Evolutionary conservation across 2,888 invertebrate genomes (phyloP), one percentile per base, ranked within the genome.

Genomic region (Scaptomyza polygonia): DNA sequence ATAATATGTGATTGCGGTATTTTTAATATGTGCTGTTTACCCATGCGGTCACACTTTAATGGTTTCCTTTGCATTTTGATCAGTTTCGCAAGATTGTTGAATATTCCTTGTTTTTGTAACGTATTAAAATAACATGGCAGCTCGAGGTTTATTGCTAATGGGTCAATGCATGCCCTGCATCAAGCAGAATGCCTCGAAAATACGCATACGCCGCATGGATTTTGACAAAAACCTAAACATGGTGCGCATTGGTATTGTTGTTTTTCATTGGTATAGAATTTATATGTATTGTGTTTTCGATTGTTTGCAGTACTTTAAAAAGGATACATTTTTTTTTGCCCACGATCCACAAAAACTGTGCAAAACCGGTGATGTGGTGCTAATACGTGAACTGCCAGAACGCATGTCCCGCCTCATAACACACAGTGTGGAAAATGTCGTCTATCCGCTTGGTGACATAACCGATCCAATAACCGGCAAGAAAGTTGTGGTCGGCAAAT

Each of bases 391-490:
- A 75, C 90, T 97, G 49, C 95, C 95, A 2, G 92, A 94, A 62
- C 96, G 95, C 90, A 85, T 96, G 69, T 96, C 96, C 0, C 94
- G 95, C 66, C 91, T 96, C 2, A 95, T 97, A 9, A 95, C 96
- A 7, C 97, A 97, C 88, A 93, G 94, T 92, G 94, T 97, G 0
- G 93, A 95, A 85, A 94, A 97, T 89, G 94, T 97, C 5, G 93
- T 97, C 14, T 96, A 96, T 91, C 95, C 95, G 2, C 92, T 95
- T 79, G 97, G 97, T 77, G 96, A 97, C 91, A 92, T 97, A 52
- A 96, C 95, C n/a, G 97, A 97, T 91, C 97, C 97, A 2, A 92
- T 97, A 25, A 95, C 96, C 43, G 96, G 96, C 14, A 96, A 96
- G 89, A 95, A 95, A 91, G 95, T 96, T 40, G 94, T 95, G 0